Conservation (phyloP, 2,113 vertebrate genomes). For the Echinops telfairi region DNA sequence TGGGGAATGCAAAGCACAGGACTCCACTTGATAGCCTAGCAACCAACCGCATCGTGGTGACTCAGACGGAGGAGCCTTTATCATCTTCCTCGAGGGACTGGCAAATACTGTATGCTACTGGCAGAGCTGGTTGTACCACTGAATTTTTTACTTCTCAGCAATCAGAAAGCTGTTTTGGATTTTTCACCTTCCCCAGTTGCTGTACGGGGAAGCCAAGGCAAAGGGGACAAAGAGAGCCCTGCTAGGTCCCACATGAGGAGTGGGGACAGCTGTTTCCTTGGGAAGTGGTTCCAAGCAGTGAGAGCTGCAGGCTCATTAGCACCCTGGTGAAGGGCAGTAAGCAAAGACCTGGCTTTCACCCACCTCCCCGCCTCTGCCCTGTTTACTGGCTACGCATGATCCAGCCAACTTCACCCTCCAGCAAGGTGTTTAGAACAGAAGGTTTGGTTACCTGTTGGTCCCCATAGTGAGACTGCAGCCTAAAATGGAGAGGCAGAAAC, state of each 20-base stretch:
- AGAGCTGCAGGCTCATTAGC: neutral
- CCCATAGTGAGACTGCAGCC: conserved; percentile 35
- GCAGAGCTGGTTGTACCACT: neutral
- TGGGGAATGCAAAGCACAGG: neutral
- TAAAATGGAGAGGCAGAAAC: conserved; percentile 72
- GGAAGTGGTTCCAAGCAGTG: neutral
- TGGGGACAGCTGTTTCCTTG: neutral
- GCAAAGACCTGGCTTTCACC: neutral
- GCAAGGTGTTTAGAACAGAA: neutral
- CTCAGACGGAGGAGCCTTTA: no score
- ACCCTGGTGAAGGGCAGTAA: neutral
- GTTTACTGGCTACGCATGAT: neutral
- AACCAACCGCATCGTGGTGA: neutral
- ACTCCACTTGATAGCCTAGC: neutral
- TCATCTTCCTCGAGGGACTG: neutral
- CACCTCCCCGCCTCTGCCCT: neutral
- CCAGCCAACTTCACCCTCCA: neutral
- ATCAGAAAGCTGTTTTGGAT: neutral
- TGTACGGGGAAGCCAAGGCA: neutral
- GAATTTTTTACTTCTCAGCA: conserved; percentile 12
- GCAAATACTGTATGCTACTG: neutral
- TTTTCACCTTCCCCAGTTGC: fast-evolving
- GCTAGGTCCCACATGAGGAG: neutral
- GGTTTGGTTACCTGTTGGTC: conserved; percentile 82
- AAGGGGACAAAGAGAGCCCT: neutral